These are phyloP conservation scores for Enteromius afrohamiltoni DNA, from an alignment of 2,797 vertebrate species.

Conservation along the genomic window DNA sequence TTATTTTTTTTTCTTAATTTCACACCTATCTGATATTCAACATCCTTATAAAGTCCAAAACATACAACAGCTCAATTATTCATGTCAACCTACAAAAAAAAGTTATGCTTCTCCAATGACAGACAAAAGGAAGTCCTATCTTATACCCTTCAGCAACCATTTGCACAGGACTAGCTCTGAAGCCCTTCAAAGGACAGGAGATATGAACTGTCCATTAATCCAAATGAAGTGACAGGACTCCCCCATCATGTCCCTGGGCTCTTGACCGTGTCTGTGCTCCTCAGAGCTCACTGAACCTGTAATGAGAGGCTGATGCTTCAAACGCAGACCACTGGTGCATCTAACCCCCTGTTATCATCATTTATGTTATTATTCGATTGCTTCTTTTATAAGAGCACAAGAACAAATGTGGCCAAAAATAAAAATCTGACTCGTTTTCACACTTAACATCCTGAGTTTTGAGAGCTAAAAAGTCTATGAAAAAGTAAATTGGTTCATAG, in stretches of 20 bases:
- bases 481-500: not conserved
- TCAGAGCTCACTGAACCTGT: conserved; percentile 29
- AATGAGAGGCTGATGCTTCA: conserved; percentile 30
- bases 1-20: not conserved
- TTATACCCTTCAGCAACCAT: not conserved
- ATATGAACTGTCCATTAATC: conserved; percentile 48
- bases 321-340: not conserved
- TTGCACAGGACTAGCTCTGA: not conserved
- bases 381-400: not conserved
- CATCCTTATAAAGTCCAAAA: not conserved
- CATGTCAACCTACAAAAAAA: not conserved
- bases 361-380: not conserved
- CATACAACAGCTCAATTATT: not conserved
- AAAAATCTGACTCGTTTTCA: conserved; percentile 3
- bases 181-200: conserved; percentile 17
- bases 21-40: not conserved
- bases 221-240: conserved; percentile 41
- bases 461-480: not conserved
- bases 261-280: conserved; percentile 31
- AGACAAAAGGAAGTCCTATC: conserved; percentile 9
- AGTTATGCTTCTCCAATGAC: not conserved
- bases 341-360: conserved; percentile 15
- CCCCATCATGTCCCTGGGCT: conserved; percentile 28
- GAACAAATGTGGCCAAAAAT: not conserved
- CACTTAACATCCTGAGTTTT: not conserved